Evolutionary conservation across 2,797 vertebrate species (phyloP).

Genomic region (Coregonus suidteri): DNA sequence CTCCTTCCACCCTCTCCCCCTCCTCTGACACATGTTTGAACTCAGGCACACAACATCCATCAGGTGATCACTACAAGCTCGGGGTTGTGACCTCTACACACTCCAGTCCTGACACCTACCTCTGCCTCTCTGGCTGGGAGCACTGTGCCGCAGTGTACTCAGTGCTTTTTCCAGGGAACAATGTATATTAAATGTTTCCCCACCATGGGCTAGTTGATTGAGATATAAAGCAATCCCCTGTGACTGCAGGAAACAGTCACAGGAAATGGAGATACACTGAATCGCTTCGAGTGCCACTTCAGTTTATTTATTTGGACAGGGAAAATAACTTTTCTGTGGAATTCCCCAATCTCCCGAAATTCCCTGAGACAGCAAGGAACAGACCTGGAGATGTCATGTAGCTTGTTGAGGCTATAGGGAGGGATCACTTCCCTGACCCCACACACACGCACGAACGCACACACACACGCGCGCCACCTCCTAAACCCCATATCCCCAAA

Average conservation of each 20-base stretch:
- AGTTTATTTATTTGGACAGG: slow-evolving; percentile 73
- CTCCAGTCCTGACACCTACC: slow-evolving; percentile 63
- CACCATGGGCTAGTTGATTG: slow-evolving; percentile 46
- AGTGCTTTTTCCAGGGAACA: slow-evolving; percentile 23
- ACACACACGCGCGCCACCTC: background rate
- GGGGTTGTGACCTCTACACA: slow-evolving; percentile 66
- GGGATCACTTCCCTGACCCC: slow-evolving; percentile 56
- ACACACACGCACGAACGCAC: slow-evolving; percentile 21
- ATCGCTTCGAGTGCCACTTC: slow-evolving; percentile 68
- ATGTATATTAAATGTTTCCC: slow-evolving; percentile 54
- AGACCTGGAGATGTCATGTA: slow-evolving; percentile 61
- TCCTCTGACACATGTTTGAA: slow-evolving; percentile 58
- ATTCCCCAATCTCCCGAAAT: slow-evolving; percentile 54
- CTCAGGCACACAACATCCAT: slow-evolving; percentile 69
- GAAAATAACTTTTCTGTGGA: slow-evolving; percentile 25
- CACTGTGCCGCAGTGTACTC: slow-evolving; percentile 46
- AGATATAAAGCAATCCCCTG: slow-evolving; percentile 58
- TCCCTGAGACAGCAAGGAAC: slow-evolving; percentile 52
- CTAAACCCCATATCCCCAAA: background rate
- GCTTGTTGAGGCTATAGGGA: slow-evolving; percentile 63
- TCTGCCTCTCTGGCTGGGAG: slow-evolving; percentile 53
- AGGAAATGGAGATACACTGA: slow-evolving; percentile 70
- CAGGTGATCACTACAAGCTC: slow-evolving; percentile 75
- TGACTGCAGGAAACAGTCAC: slow-evolving; percentile 68
- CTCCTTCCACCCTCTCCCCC: slow-evolving; percentile 21